These are phyloP conservation scores for Bombyx mandarina DNA, from an alignment of 1,140 invertebrate species.

Conservation along the genomic window DNA sequence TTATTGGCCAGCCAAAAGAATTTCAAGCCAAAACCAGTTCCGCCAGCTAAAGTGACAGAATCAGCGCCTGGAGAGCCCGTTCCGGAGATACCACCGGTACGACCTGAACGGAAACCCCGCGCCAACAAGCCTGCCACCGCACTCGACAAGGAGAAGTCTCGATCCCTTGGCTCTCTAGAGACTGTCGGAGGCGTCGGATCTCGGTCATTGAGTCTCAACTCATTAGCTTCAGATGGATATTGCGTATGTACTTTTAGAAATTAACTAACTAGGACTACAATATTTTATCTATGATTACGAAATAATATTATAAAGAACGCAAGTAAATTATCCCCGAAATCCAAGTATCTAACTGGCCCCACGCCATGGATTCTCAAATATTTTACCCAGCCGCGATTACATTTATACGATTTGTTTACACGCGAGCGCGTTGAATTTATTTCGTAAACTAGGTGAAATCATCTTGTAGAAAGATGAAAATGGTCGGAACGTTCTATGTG, in stretches of 20 bases:
- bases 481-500: too few relatives aligned
- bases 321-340: too few relatives aligned
- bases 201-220: slow-evolving; percentile 51
- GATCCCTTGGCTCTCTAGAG: slow-evolving; percentile 51
- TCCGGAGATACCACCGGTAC: slow-evolving; percentile 33
- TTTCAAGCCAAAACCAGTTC: slow-evolving; percentile 57
- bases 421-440: too few relatives aligned
- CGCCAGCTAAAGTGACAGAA: slow-evolving; percentile 33
- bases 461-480: too few relatives aligned
- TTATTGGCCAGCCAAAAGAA: slow-evolving; percentile 59
- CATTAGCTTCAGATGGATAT: slow-evolving; percentile 60
- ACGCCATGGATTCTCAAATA: too few relatives aligned
- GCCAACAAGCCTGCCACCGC: slow-evolving; percentile 21
- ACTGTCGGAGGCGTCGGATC: slow-evolving; percentile 29
- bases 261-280: too few relatives aligned
- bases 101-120: slow-evolving; percentile 44
- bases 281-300: too few relatives aligned
- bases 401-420: too few relatives aligned
- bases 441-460: too few relatives aligned
- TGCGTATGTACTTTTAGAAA: slow-evolving; percentile 40
- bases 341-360: too few relatives aligned
- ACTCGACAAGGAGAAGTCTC: slow-evolving; percentile 52
- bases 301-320: too few relatives aligned
- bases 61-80: slow-evolving; percentile 11
- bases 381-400: too few relatives aligned